A percentile compares a stretch with the other conserved stretches of the same genome.
Conservation (phyloP, 1,140 invertebrate species). For the Thereuonema tuberculata region DNA sequence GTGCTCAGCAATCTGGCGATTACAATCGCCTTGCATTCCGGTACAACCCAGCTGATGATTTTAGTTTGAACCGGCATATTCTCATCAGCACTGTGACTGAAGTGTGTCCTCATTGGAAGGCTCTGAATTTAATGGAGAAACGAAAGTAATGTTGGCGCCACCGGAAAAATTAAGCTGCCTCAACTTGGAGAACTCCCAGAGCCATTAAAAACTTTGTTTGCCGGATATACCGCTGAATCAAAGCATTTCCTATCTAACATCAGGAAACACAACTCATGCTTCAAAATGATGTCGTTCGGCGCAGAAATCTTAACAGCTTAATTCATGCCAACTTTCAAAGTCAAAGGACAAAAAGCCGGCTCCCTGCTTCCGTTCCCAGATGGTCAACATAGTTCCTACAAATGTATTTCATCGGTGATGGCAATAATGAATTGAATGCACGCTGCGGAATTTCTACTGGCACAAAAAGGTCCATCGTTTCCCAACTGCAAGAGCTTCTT, state of each 20-base stretch:
- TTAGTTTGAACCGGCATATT: too few relatives aligned
- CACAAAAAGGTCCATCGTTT: constrained; percentile 11
- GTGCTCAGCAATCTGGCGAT: too few relatives aligned
- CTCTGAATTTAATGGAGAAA: constrained; percentile 30
- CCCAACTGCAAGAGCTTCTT: constrained; percentile 25
- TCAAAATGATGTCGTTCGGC: constrained; percentile 32
- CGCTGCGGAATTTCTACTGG: constrained; percentile 2
- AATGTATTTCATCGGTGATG: constrained; percentile 26
- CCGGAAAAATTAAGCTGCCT: constrained; percentile 26
- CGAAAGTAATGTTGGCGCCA: constrained; percentile 29
- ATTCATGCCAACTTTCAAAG: constrained; percentile 32
- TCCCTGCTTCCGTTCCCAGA: constrained; percentile 24
- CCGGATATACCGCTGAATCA: constrained; percentile 14
- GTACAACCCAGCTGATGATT: too few relatives aligned
- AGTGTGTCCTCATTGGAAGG: too few relatives aligned
- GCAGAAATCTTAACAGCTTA: constrained; percentile 21
- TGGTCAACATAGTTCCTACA: constrained; percentile 30
- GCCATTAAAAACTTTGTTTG: background rate
- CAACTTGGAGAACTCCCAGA: constrained; percentile 9
- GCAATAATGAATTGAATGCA: constrained; percentile 8
- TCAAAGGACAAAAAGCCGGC: constrained; percentile 34
- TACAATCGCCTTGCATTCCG: too few relatives aligned
- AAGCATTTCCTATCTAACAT: constrained; percentile 31
- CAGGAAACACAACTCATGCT: constrained; percentile 31
- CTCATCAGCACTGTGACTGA: too few relatives aligned